Conservation (phyloP, 2,797 vertebrate genomes). For the Squalus acanthias region DNA sequence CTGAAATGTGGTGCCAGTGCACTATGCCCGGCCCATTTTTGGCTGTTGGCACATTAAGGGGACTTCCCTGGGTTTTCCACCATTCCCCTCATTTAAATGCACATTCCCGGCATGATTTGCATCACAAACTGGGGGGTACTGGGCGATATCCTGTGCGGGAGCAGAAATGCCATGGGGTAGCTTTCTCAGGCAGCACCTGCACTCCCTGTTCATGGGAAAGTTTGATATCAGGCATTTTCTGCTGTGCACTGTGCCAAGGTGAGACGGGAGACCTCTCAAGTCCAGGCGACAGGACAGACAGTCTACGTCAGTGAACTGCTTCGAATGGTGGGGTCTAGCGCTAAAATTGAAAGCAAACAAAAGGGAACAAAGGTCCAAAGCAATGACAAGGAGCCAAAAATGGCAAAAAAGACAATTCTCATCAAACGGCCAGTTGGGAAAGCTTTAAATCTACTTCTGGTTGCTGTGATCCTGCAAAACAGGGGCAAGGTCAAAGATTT, state of each 20-base stretch:
- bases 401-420: background rate
- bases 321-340: background rate
- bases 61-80: background rate
- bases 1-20: background rate
- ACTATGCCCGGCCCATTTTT: background rate
- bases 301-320: background rate
- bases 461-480: no score
- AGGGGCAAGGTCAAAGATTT: background rate
- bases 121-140: background rate
- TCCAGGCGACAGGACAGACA: no score
- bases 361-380: background rate
- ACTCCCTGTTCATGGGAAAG: background rate
- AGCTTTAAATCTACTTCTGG: no score
- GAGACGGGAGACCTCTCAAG: background rate
- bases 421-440: background rate
- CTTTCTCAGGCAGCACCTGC: background rate
- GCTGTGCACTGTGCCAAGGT: background rate
- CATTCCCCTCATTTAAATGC: background rate
- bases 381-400: background rate
- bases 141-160: no score
- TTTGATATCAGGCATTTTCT: background rate
- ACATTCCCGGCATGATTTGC: background rate
- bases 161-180: background rate
- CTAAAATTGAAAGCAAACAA: background rate
- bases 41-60: no score